These are phyloP conservation scores for Caenorhabditis panamensis DNA, from an alignment of 2,888 invertebrate species.

Conservation along the genomic window DNA sequence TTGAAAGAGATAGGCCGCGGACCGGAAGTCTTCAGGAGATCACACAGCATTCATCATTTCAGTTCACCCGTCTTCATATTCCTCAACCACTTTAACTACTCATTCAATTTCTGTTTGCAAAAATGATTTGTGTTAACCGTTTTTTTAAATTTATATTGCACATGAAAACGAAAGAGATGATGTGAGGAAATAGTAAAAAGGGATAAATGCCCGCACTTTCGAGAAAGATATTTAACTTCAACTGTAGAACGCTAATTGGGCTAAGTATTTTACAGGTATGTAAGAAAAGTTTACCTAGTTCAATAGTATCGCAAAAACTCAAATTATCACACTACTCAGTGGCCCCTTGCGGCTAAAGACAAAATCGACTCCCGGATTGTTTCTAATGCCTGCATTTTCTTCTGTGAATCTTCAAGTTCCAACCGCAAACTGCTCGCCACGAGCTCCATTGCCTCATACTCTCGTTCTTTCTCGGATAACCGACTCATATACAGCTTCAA, in stretches of 20 bases:
- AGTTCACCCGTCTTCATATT: not conserved
- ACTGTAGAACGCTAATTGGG: no score
- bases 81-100: not conserved
- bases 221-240: no score
- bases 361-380: conserved; percentile 50
- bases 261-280: conserved; percentile 2
- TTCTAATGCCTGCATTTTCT: conserved; percentile 37
- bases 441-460: conserved; percentile 1
- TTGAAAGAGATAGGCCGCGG: not conserved
- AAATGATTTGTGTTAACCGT: conserved; percentile 13
- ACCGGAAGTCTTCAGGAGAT: not conserved
- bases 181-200: not conserved
- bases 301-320: not conserved
- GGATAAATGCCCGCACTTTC: not conserved
- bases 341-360: conserved; percentile 30
- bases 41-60: not conserved
- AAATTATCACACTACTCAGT: not conserved
- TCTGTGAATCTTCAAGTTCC: conserved; percentile 26
- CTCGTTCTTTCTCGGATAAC: conserved; percentile 23
- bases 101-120: conserved; percentile 11
- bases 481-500: conserved; percentile 31
- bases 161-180: not conserved
- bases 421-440: conserved; percentile 10
- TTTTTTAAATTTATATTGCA: not conserved
- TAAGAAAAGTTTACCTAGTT: not conserved